Evolutionary conservation across 2,888 invertebrate genomes (phyloP), one percentile per base, ranked within the genome.

Genomic region (Carterocephalus palaemon): DNA sequence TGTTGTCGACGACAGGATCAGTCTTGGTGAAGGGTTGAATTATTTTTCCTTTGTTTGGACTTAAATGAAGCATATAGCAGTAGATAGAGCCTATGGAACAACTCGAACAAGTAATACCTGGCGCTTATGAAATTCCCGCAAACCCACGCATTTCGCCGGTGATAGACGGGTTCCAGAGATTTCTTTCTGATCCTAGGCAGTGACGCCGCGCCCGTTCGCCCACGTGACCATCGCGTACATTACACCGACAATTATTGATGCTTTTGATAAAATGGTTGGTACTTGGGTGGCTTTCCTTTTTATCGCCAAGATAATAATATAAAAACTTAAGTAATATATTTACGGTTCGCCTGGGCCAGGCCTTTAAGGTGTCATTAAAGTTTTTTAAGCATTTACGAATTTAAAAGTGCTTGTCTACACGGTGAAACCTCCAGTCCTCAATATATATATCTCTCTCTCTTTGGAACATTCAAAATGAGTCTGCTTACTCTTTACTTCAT

Each of bases 101-200:
- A n/a, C 20, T 8, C n/a, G 13, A 5, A 8, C 22, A 15, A 34
- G 12, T 34, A 13, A 22, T 10, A 32, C 4, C 22, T 20, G 13
- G 13, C 22, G 4, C 15, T 7, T 1, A 33, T 24, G 17, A 26
- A 41, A 51, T 36, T 51, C 52, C 45, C 37, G 20, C 17, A 49
- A 46, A 45, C 70, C 73, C 62, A 68, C 73, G 52, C 58, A 19
- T 32, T 42, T 33, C 26, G 40, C 36, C 40, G 34, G 48, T 41
- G 43, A 33, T 23, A 51, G 54, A 56, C 53, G 53, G 47, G 55
- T 54, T 57, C 52, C 49, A 56, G 55, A 55, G 50, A 56, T 52
- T 53, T 49, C 53, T 57, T 56, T 47, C n/a, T 48, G 37, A 48
- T 29, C 49, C 52, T 49, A 52, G 52, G 32, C 41, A 38, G 38